Evolutionary conservation across 2,797 vertebrate species (phyloP).

Genomic region (Chelidonichthys spinosus): DNA sequence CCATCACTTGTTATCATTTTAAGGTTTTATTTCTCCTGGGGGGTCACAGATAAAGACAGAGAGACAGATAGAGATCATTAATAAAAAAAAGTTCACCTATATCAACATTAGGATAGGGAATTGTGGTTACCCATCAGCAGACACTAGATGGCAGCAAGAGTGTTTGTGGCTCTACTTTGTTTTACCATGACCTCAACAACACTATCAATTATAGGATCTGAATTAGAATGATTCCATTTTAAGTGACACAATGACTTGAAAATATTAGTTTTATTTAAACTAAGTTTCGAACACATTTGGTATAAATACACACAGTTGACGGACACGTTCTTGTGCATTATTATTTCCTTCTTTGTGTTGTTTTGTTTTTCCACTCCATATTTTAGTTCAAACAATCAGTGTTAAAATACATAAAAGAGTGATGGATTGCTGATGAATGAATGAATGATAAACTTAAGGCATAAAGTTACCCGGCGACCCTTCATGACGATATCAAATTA

Average conservation of each 20-base stretch:
- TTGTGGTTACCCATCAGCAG: background rate
- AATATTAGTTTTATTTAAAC: background rate
- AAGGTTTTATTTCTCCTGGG: background rate
- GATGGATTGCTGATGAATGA: background rate
- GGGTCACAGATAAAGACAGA: too few relatives aligned
- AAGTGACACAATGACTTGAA: background rate
- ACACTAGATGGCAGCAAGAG: slow-evolving; percentile 78
- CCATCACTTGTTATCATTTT: background rate
- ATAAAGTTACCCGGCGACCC: background rate
- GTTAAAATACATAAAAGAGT: background rate
- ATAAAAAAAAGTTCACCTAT: background rate
- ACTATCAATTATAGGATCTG: background rate
- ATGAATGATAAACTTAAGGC: too few relatives aligned
- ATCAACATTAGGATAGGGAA: background rate
- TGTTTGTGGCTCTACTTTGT: background rate
- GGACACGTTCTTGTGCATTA: background rate
- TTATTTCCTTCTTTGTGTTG: background rate
- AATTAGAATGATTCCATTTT: background rate
- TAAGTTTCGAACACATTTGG: background rate
- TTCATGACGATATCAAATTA: background rate
- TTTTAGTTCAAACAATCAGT: background rate
- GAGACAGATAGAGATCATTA: too few relatives aligned
- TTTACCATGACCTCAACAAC: background rate
- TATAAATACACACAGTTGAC: background rate
- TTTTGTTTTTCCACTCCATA: background rate